Percentiles rank a stretch among this genome's conserved stretches.
phyloP scores from a whole-genome alignment of 1,140 invertebrate genomes.

The Drosophila sulfurigaster region DNA sequence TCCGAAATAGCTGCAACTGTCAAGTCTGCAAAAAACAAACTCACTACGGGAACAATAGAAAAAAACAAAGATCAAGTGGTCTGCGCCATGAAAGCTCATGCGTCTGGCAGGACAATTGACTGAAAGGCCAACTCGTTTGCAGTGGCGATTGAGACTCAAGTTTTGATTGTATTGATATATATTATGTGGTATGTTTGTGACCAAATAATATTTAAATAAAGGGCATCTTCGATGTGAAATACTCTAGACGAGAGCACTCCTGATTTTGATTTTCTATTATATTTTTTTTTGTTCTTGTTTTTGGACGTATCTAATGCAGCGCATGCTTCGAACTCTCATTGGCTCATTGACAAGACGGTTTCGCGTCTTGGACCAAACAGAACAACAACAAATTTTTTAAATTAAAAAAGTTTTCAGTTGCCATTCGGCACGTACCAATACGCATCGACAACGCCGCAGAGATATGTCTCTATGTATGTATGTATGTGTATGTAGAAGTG shows the following conservation, averaged over 20 bases:
- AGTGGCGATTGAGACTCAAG: not conserved
- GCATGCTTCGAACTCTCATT: constrained; percentile 62
- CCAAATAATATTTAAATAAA: not conserved
- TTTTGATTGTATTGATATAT: not conserved
- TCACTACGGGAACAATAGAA: not conserved
- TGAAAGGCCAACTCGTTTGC: not conserved
- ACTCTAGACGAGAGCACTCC: not conserved
- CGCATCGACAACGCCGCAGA: constrained; percentile 70
- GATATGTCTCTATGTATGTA: constrained; percentile 30
- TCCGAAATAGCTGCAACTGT: too few species aligned
- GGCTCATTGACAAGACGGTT: constrained; percentile 37
- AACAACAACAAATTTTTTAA: constrained; percentile 73
- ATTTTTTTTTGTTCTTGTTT: constrained; percentile 43
- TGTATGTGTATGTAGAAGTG: constrained; percentile 4
- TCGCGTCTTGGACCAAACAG: constrained; percentile 27
- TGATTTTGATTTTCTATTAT: constrained; percentile 27
- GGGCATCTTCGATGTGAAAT: not conserved
- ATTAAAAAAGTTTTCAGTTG: constrained; percentile 81
- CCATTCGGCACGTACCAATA: constrained; percentile 81
- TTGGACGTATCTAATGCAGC: constrained; percentile 72
- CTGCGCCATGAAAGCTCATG: not conserved
- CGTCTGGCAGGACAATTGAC: constrained; percentile 1
- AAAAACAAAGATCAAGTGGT: not conserved
- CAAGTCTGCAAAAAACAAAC: not conserved
- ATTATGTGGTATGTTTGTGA: not conserved